Evolutionary conservation across 1,140 invertebrate species (phyloP), one percentile per base, ranked within the genome.

Genomic region (Nasonia longicornis): DNA sequence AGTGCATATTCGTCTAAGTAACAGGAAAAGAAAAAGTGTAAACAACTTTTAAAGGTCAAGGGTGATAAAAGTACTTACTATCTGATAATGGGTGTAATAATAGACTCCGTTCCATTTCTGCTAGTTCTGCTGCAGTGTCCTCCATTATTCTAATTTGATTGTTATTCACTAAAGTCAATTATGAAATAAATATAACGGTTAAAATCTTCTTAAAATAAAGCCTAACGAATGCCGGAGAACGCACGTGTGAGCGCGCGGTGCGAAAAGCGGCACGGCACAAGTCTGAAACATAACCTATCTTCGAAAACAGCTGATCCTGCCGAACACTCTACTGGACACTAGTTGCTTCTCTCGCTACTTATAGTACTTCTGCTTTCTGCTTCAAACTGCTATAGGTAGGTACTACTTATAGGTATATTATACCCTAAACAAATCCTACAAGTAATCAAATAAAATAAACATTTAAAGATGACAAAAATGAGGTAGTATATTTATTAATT

Each of bases 81-180:
- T 83, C 74, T 64, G 35, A 11, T 45, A 77, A n/a, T 35, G 73
- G 71, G 31, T 83, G 72, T 72, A 80, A 52, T 52, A 83, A 20
- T 52, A 83, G 48, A 66, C 31, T 35, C 31, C 31, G 31, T 35
- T 71, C 16, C 6, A 22, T 14, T 76, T 83, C 82, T 35, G 31
- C 31, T 29, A 82, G 16, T 16, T 69, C 2, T 42, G 2, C 3
- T 16, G 29, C 1, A 20, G 31, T 31, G 63, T 79, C 52, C 63
- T 76, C 66, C 77, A 79, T 79, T 58, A 35, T 79, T 11, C 31
- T 78, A 22, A 70, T 58, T 52, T 16, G 52, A 64, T 58, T 14
- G 66, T 38, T 29, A 38, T 35, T 29, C 1, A 10, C 42, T n/a
- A 7, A 22, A 31, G 35, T 72, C 7, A 48, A 38, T n/a, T 52